These are phyloP conservation scores for Potamilus streckersoni DNA, from an alignment of 1,140 invertebrate species.

Conservation along the genomic window DNA sequence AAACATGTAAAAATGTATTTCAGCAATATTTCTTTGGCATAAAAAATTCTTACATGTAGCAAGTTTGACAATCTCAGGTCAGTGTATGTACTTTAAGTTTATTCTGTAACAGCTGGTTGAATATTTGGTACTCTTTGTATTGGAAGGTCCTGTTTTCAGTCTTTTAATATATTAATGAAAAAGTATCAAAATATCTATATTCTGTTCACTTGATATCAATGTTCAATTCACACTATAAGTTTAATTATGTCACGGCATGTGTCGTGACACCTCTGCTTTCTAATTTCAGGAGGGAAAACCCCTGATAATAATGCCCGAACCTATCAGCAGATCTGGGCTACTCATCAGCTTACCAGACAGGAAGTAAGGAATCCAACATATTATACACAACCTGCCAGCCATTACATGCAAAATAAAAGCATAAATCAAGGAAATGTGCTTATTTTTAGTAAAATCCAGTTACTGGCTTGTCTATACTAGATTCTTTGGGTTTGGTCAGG, in stretches of 20 bases:
- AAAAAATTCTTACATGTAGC: too few relatives aligned
- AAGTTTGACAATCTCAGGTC: too few relatives aligned
- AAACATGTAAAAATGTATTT: too few relatives aligned
- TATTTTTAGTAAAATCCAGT: too few relatives aligned
- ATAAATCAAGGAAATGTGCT: too few relatives aligned
- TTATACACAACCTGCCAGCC: too few relatives aligned
- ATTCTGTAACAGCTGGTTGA: not conserved
- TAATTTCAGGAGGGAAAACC: constrained; percentile 95
- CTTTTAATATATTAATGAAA: not conserved
- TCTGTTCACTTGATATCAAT: not conserved
- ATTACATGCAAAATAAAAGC: too few relatives aligned
- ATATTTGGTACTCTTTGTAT: not conserved
- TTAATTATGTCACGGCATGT: constrained; percentile 54
- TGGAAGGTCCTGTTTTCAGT: not conserved
- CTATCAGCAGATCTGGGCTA: constrained; percentile 97
- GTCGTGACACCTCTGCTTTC: constrained; percentile 65
- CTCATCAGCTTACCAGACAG: constrained; percentile 79
- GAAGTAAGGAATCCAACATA: constrained; percentile 47
- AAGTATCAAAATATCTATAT: constrained; percentile 1
- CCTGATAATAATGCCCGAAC: constrained; percentile 85
- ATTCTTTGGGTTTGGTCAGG: too few relatives aligned
- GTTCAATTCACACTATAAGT: constrained; percentile 11
- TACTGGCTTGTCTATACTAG: too few relatives aligned
- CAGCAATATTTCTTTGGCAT: too few relatives aligned
- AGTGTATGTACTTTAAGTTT: not conserved